Base-by-base conservation (phyloP, 2,888 invertebrate genomes). In the Saturnia japonica region DNA sequence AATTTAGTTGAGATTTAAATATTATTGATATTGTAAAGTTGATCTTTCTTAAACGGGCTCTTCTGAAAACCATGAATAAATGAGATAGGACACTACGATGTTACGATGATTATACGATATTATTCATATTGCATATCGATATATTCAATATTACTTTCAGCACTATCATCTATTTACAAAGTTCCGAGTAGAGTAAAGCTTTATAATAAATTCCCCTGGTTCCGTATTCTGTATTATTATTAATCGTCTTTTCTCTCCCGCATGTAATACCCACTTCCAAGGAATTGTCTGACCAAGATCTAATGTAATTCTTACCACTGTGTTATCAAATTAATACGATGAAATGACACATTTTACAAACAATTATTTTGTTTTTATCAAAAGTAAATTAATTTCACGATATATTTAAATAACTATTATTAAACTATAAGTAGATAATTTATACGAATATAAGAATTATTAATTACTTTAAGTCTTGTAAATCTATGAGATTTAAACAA, bases 161-260 rank as follows among this genome's bases (percentile, higher is more conserved):
- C 7, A 12, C 12, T 69, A n/a, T 19, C 12, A 70, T 64, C 45
- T 12, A 67, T 70, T 40, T 40, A 22, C 57, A 51, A 68, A 60
- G 47, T 22, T 43, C 57, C 60, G 42, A 34, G 64, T 19, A 62
- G 40, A 42, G 47, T 68, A 68, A 86, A 86, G 83, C 85, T 92
- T 93, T 91, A 91, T 92, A 91, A 92, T 92, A 93, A 91, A 91
- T 91, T 91, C 88, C 88, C 88, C 77, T 81, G 86, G 84, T 83
- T 79, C 85, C 82, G 85, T 87, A 86, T 87, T 88, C 88, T 84
- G 84, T 84, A 91, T 93, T 91, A 91, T 93, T 91, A 93, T 93
- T 93, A 93, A 92, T 93, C 91, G 91, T 89, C 92, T 93, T 93
- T 91, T 91, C 90, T 91, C 91, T 90, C 90, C 86, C 85, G 77